Conservation (phyloP, 2,113 vertebrate genomes). For the Vombatus ursinus region DNA sequence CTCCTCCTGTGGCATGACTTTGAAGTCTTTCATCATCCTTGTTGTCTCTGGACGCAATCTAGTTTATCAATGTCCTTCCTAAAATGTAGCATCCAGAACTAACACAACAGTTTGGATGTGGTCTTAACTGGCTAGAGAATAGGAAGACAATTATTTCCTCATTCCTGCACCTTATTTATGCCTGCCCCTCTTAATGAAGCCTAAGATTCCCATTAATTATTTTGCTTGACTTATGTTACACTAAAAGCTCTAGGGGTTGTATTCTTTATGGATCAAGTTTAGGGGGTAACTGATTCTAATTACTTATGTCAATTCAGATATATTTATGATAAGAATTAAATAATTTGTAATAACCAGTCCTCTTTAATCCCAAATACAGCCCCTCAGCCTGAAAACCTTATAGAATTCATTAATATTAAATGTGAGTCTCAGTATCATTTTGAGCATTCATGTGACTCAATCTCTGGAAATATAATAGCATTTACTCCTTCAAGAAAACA, state of each 20-base stretch:
- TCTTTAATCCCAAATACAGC: neutral
- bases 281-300: neutral
- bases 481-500: neutral
- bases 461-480: neutral
- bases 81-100: neutral
- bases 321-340: neutral
- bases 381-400: neutral
- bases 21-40: neutral
- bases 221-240: neutral
- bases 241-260: neutral
- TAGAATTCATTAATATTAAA: neutral
- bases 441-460: neutral
- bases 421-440: neutral
- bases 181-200: neutral
- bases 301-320: neutral
- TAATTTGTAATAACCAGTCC: neutral
- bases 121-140: neutral
- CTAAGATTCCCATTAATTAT: neutral
- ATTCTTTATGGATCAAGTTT: neutral
- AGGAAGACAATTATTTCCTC: neutral
- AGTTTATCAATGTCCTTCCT: neutral
- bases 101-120: neutral
- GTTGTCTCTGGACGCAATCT: neutral
- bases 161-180: neutral
- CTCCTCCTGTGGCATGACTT: neutral